These are phyloP conservation scores for Montipora capricornis DNA, from an alignment of 64 coral and sea anemone genomes.

Conservation along the genomic window DNA sequence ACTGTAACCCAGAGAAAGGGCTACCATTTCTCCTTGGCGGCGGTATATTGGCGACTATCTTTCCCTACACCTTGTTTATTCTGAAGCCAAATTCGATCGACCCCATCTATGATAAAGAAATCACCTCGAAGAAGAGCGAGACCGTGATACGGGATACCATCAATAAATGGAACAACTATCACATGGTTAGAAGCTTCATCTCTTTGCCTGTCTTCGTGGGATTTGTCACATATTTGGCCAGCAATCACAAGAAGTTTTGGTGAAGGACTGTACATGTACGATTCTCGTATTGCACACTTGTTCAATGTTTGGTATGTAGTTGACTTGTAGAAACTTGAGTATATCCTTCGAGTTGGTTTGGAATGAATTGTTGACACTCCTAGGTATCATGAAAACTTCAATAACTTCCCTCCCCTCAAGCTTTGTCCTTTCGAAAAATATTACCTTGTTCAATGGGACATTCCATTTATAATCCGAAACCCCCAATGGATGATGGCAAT, in stretches of 20 bases:
- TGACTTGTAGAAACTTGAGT: too few relatives aligned
- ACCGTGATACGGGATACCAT: slow-evolving; percentile 79
- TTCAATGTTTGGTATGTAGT: neutral
- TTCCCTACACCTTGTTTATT: slow-evolving; percentile 78
- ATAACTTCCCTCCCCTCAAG: too few relatives aligned
- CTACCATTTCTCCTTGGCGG: slow-evolving; percentile 78
- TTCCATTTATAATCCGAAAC: too few relatives aligned
- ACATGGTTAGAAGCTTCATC: slow-evolving; percentile 66
- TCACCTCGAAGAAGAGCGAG: slow-evolving; percentile 80
- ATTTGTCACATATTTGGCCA: slow-evolving; percentile 44
- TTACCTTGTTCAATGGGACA: too few relatives aligned
- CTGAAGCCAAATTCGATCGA: slow-evolving; percentile 88
- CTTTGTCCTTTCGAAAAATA: too few relatives aligned
- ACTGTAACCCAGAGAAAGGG: slow-evolving; percentile 74
- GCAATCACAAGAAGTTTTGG: slow-evolving; percentile 50
- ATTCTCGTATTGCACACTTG: neutral
- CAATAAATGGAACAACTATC: slow-evolving; percentile 82
- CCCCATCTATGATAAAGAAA: slow-evolving; percentile 92
- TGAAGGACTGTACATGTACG: neutral
- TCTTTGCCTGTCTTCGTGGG: slow-evolving; percentile 54
- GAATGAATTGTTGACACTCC: too few relatives aligned
- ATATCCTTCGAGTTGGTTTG: too few relatives aligned
- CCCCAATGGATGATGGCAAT: too few relatives aligned
- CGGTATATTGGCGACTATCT: slow-evolving; percentile 43
- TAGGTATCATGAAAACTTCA: too few relatives aligned